Evolutionary conservation across 2,888 invertebrate genomes (phyloP).

Genomic region (Agriopis marginaria): DNA sequence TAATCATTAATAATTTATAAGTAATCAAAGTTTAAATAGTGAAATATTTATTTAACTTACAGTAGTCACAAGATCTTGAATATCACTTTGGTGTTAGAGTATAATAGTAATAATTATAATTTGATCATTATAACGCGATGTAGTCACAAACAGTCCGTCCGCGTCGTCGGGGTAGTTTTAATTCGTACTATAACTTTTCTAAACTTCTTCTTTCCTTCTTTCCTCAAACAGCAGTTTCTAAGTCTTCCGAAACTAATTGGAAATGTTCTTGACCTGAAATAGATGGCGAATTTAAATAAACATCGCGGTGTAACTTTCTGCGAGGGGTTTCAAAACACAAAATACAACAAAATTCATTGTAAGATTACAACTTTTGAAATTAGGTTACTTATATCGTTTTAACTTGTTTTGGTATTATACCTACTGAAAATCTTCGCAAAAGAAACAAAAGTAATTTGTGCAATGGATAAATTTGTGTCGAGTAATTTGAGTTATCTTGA

Average conservation of each 20-base stretch:
- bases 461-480: background rate
- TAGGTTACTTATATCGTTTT: conserved; percentile 9
- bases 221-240: conserved; percentile 81
- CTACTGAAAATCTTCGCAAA: conserved; percentile 2
- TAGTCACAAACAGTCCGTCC: conserved; percentile 16
- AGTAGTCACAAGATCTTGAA: conserved; percentile 62
- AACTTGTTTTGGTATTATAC: conserved; percentile 11
- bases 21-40: conserved; percentile 47
- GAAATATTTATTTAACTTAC: conserved; percentile 49
- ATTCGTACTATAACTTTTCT: conserved; percentile 1
- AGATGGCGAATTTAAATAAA: conserved; percentile 43
- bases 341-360: conserved; percentile 19
- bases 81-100: conserved; percentile 72
- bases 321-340: conserved; percentile 15
- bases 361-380: conserved; percentile 24
- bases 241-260: conserved; percentile 83
- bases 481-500: background rate
- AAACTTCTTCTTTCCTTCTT: conserved; percentile 28
- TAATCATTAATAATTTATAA: conserved; percentile 30
- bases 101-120: conserved; percentile 24
- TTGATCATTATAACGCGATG: conserved; percentile 6
- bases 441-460: conserved; percentile 16
- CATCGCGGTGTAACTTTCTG: conserved; percentile 16
- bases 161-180: conserved; percentile 11
- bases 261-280: conserved; percentile 85